These are phyloP conservation scores for Trachymyrmex septentrionalis DNA, from an alignment of 1,140 invertebrate genomes.

Conservation along the genomic window DNA sequence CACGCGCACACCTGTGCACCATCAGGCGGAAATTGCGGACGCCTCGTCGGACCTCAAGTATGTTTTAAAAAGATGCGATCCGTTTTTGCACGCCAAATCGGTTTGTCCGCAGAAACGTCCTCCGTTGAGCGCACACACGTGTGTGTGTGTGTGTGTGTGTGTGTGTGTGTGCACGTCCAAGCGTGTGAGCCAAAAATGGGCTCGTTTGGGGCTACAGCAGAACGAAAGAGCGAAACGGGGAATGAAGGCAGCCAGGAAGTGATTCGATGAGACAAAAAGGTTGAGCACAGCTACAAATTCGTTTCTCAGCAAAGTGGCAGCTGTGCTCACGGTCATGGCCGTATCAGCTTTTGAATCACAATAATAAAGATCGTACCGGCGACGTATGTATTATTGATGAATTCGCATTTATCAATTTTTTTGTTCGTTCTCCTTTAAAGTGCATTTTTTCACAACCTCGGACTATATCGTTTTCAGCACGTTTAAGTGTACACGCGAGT, in stretches of 20 bases:
- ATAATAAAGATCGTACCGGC: conserved; percentile 41
- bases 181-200: conserved; percentile 14
- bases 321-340: conserved; percentile 68
- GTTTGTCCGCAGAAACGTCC: conserved; percentile 66
- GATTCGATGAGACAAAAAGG: conserved; percentile 67
- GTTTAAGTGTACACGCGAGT: background rate
- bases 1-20: conserved; percentile 7
- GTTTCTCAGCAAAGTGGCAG: conserved; percentile 78
- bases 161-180: conserved; percentile 20
- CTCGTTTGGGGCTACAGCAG: conserved; percentile 47
- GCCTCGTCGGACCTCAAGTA: conserved; percentile 75
- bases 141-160: no score
- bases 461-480: background rate
- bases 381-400: conserved; percentile 50
- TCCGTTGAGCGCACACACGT: conserved; percentile 32
- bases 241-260: conserved; percentile 28
- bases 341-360: conserved; percentile 23
- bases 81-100: conserved; percentile 80
- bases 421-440: background rate
- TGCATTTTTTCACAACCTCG: background rate
- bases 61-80: conserved; percentile 84
- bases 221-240: conserved; percentile 54
- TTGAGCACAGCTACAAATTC: conserved; percentile 67
- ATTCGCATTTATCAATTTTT: conserved; percentile 42
- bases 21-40: conserved; percentile 64